phyloP scores from a whole-genome alignment of 2,113 vertebrate species.

The Irena cyanogastra region DNA sequence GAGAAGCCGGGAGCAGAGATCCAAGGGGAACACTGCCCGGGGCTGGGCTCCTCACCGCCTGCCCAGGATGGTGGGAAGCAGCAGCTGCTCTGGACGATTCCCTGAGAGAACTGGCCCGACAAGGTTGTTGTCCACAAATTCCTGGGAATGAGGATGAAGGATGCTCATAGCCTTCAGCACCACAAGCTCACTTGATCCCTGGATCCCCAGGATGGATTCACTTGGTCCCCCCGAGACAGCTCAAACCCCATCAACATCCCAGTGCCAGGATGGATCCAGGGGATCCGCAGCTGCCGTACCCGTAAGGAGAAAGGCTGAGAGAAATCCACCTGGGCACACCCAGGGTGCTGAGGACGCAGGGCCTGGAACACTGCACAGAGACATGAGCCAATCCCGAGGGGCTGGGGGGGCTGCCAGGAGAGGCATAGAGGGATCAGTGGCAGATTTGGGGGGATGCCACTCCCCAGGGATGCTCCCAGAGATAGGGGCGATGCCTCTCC shows the following conservation, averaged over 20 bases:
- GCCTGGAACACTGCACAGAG: neutral
- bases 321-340: constrained; percentile 80
- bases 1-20: fast-evolving
- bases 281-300: constrained; percentile 46
- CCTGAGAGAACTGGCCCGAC: constrained; percentile 8
- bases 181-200: fast-evolving
- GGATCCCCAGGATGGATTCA: neutral
- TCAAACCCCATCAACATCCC: neutral
- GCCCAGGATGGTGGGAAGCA: constrained; percentile 79
- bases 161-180: neutral
- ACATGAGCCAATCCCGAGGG: neutral
- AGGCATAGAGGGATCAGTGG: fast-evolving
- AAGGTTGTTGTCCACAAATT: constrained; percentile 72
- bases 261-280: fast-evolving
- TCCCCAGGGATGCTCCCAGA: neutral
- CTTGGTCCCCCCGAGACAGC: neutral
- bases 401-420: constrained; percentile 17
- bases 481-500: too few relatives aligned
- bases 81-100: constrained; percentile 75
- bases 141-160: constrained; percentile 62
- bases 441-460: too few relatives aligned
- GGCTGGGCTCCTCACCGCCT: constrained; percentile 58
- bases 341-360: neutral
- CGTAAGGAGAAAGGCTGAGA: constrained; percentile 87
- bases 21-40: fast-evolving